A percentile compares a stretch with the other conserved stretches of the same genome.
Evolutionary conservation across 2,113 vertebrate genomes (phyloP).

Genomic region (Mesitornis unicolor): DNA sequence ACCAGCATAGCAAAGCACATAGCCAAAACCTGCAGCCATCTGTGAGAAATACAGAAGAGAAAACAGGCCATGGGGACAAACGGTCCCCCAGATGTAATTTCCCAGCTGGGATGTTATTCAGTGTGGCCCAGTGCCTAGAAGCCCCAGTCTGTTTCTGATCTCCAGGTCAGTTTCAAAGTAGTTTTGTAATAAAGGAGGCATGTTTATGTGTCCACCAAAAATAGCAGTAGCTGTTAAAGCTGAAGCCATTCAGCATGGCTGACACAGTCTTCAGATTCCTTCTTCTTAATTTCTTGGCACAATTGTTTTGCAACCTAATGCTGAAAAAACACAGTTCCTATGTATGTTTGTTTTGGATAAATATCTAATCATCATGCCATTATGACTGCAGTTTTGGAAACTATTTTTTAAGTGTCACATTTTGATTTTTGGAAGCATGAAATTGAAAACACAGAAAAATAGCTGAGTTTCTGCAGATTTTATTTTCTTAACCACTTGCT

Average conservation of each 20-base stretch:
- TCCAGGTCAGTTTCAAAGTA: slow-evolving; percentile 42
- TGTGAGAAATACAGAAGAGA: slow-evolving; percentile 23
- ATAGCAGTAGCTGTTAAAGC: slow-evolving; percentile 58
- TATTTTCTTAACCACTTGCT: slow-evolving; percentile 48
- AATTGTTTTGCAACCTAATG: slow-evolving; percentile 34
- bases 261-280: slow-evolving; percentile 63
- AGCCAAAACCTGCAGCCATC: slow-evolving; percentile 20
- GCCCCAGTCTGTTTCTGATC: slow-evolving; percentile 24
- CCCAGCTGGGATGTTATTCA: slow-evolving; percentile 57
- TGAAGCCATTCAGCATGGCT: slow-evolving; percentile 44
- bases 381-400: slow-evolving; percentile 5
- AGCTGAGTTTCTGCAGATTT: slow-evolving; percentile 38
- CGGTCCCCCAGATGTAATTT: slow-evolving; percentile 42
- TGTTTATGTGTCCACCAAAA: slow-evolving; percentile 58
- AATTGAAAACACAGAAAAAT: slow-evolving; percentile 17
- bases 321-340: slow-evolving; percentile 65
- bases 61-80: slow-evolving; percentile 41
- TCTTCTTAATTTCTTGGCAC: slow-evolving; percentile 68
- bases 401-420: slow-evolving; percentile 53
- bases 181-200: slow-evolving; percentile 42
- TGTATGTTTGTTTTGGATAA: slow-evolving; percentile 72
- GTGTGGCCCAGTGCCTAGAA: slow-evolving; percentile 39
- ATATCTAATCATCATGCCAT: neutral
- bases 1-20: neutral
- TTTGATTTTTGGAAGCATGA: slow-evolving; percentile 61